Base-by-base conservation (phyloP, 1,140 invertebrate genomes). In the Tetraneura akinire region DNA sequence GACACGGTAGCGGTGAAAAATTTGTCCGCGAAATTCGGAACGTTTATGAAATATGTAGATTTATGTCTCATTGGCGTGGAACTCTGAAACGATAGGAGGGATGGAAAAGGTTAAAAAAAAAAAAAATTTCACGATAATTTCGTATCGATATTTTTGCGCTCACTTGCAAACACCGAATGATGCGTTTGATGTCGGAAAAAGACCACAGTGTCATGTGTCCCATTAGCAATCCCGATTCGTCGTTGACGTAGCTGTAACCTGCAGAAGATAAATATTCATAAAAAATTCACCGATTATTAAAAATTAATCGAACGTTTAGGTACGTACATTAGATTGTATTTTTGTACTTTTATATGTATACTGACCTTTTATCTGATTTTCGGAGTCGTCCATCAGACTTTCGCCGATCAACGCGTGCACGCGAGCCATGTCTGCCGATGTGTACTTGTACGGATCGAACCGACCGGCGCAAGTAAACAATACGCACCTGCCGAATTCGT, bases 31-130 rank as follows among this genome's bases (percentile, higher is more conserved):
- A 90, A 91, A 68, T 89, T 87, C 0, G 93, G 93, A 70, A 95
- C 91, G 84, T 95, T 94, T 26, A 95, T 87, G 82, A 95, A 92
- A 84, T 95, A 93, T 0, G 94, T 92, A 82, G 92, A 88, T 84
- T 95, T 95, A 84, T 95, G 93, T 16, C 93, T 88, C 89, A 95
- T 93, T 1, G 94, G 94, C n/a, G 93, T 91, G 1, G 93, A 93
- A 85, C 93, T 94, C 91, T 93, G 87, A 45, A 16, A 88, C 3
- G 26, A 32, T n/a, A n/a, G n/a, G n/a, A n/a, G n/a, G n/a, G n/a
- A n/a, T n/a, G n/a, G n/a, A n/a, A n/a, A n/a, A n/a, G n/a, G n/a
- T n/a, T n/a, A n/a, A 47, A 29, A n/a, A 32, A 23, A 66, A 68
- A 23, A 42, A 6, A 21, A 42, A 26, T 26, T 29, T 29, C 14